Base-by-base conservation (phyloP, 2,888 invertebrate genomes). In the Cenopis cana region DNA sequence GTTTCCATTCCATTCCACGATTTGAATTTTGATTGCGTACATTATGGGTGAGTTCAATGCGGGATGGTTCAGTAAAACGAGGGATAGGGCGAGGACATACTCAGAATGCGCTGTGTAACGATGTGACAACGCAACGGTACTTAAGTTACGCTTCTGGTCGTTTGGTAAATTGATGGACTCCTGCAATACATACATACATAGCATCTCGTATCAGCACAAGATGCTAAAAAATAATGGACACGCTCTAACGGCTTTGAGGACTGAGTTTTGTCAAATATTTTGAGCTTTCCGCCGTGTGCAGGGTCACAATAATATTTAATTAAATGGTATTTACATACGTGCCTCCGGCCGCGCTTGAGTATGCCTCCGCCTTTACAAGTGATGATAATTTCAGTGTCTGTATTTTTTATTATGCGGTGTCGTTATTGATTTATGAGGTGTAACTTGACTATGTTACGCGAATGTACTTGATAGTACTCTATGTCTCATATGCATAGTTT, bases 41-140 rank as follows among this genome's bases (percentile, higher is more conserved):
- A 74, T 70, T 76, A 74, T 78, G 77, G 77, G 74, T 78, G 79
- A 72, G 74, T 71, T 54, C 70, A 70, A 59, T 75, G 73, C 75
- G 79, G 78, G 78, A 81, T 80, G 80, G 79, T 78, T 80, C 79
- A 75, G 80, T 80, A 72, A 72, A 69, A 70, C 62, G 68, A 68
- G 55, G 66, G 65, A 14, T 12, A 59, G 18, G 29, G 0, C 52
- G 64, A 6, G 33, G 33, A 36, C 68, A n/a, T 55, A 62, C 46
- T 69, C 49, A 18, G 12, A 41, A 14, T 17, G 29, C 17, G 46
- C 18, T 9, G n/a, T 14, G 41, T 38, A 33, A 14, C 18, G 50
- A 17, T 10, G 5, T 33, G 10, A 36, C 20, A 11, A n/a, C 9
- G 29, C 12, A n/a, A n/a, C n/a, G n/a, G n/a, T n/a, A n/a, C n/a